These are phyloP conservation scores for Zoanthus solanderi DNA, from an alignment of 92 coral and sea anemone genomes.

Conservation along the genomic window DNA sequence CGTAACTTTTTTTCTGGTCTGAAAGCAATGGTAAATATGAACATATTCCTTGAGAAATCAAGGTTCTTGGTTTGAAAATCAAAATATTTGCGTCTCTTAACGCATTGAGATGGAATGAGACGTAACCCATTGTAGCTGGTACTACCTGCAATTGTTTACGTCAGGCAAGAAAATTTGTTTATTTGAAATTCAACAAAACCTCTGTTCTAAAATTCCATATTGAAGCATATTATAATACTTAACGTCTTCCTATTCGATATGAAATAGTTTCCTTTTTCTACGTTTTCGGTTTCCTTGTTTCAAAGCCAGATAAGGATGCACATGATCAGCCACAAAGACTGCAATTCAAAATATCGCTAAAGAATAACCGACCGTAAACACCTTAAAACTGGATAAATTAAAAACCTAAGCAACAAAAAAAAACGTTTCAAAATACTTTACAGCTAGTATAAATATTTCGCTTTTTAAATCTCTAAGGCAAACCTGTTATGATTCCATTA, in stretches of 20 bases:
- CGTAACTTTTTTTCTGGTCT: conserved; percentile 3
- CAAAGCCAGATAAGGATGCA: conserved; percentile 10
- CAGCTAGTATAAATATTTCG: not conserved
- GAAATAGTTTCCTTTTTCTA: not conserved
- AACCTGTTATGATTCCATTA: conserved; percentile 43
- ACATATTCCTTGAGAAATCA: conserved; percentile 5
- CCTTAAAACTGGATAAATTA: not conserved
- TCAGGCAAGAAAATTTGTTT: conserved; percentile 65
- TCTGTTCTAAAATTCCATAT: not conserved
- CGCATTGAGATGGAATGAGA: conserved; percentile 35
- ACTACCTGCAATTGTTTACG: conserved; percentile 86
- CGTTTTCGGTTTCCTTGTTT: not conserved
- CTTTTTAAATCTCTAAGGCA: not conserved
- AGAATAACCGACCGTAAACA: not conserved
- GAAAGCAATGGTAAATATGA: conserved; percentile 7
- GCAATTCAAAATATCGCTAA: not conserved
- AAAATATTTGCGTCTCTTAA: conserved; percentile 27
- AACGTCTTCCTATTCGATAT: not conserved
- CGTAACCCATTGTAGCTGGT: conserved; percentile 53
- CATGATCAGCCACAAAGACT: not conserved
- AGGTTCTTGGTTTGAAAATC: conserved; percentile 42
- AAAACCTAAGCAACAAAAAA: not conserved
- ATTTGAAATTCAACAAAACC: not conserved
- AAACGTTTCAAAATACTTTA: not conserved
- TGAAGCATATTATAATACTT: not conserved